These are phyloP conservation scores for Crenichthys baileyi DNA, from an alignment of 2,797 vertebrate species.

Conservation along the genomic window DNA sequence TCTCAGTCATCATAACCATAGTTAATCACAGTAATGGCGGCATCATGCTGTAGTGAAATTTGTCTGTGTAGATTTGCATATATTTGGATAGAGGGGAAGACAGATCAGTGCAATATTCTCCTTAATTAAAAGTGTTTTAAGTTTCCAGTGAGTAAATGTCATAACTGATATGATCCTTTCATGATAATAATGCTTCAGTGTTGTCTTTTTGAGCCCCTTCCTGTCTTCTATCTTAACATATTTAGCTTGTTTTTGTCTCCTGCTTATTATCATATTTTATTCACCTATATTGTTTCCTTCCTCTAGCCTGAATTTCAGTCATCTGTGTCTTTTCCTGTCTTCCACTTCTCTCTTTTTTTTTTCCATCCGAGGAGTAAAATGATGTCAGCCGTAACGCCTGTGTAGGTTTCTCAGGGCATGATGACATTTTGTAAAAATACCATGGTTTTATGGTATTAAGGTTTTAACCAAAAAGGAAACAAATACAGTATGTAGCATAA, in stretches of 20 bases:
- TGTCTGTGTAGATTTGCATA: neutral
- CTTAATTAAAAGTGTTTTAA: neutral
- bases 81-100: neutral
- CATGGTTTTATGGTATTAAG: no score
- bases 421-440: no score
- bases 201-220: conserved; percentile 11
- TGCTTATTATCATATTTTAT: conserved; percentile 5
- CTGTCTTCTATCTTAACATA: neutral
- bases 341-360: no score
- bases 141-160: neutral
- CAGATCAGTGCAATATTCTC: neutral
- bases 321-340: neutral
- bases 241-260: neutral
- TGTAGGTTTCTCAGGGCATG: no score
- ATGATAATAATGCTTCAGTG: neutral
- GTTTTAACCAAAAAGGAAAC: no score
- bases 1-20: neutral
- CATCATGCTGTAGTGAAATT: neutral
- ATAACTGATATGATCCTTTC: neutral
- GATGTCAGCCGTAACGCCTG: no score
- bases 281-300: neutral
- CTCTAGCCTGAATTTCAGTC: neutral
- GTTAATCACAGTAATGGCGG: neutral
- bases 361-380: no score
- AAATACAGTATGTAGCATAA: no score